A percentile compares a stretch with the other conserved stretches of the same genome.
These are phyloP conservation scores for Lepisosteus oculatus DNA, from an alignment of 2,113 vertebrate species.

Conservation along the genomic window DNA sequence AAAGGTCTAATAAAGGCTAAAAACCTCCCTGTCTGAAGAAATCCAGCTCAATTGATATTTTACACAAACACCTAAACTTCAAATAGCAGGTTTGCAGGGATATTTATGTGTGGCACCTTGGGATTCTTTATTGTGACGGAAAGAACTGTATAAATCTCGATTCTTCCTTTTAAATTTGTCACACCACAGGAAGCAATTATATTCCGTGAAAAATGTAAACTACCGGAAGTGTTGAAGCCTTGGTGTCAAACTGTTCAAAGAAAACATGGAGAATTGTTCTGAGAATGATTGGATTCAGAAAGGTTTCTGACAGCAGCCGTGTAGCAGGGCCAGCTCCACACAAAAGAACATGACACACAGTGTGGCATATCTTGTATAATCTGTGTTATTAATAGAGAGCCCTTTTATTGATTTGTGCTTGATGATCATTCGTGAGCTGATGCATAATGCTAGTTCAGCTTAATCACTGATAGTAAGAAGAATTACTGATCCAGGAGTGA, in stretches of 20 bases:
- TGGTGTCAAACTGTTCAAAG: slow-evolving; percentile 18
- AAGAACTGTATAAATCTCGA: too few relatives aligned
- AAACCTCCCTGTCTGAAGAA: too few relatives aligned
- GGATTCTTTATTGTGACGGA: too few relatives aligned
- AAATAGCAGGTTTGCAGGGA: too few relatives aligned
- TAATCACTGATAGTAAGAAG: slow-evolving; percentile 34
- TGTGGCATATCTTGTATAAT: slow-evolving; percentile 36
- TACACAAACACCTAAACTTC: too few relatives aligned
- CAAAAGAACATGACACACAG: slow-evolving; percentile 34
- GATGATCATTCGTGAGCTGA: slow-evolving; percentile 42
- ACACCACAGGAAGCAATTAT: too few relatives aligned
- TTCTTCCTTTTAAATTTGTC: too few relatives aligned
- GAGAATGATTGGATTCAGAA: slow-evolving; percentile 45
- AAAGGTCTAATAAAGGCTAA: too few relatives aligned
- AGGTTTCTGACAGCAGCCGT: slow-evolving; percentile 30
- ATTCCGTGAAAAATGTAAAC: background rate
- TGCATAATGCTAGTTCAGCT: slow-evolving; percentile 37
- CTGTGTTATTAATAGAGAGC: slow-evolving; percentile 44
- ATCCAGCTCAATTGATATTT: too few relatives aligned
- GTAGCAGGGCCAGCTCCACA: slow-evolving; percentile 23
- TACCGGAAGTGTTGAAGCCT: slow-evolving; percentile 29
- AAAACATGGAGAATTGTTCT: slow-evolving; percentile 27
- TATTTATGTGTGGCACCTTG: too few relatives aligned
- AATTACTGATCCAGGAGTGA: slow-evolving; percentile 30
- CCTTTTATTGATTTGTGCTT: slow-evolving; percentile 49